A percentile compares a stretch with the other conserved stretches of the same genome.
phyloP scores from a whole-genome alignment of 2,797 vertebrate species.

The Alauda arvensis region DNA sequence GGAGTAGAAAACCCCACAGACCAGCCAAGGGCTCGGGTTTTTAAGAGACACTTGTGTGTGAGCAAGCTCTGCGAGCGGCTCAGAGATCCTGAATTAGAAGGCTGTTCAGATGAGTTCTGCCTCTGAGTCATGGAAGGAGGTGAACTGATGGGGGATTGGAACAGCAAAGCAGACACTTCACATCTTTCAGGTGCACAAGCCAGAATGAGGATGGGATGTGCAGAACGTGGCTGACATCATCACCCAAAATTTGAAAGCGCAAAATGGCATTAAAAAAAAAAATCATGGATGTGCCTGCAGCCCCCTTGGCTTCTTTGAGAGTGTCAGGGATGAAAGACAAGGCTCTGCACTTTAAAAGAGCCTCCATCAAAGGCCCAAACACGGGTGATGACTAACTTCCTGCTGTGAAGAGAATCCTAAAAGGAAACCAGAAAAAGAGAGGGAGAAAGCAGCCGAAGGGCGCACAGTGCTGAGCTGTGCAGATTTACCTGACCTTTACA shows the following conservation, averaged over 20 bases:
- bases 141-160: neutral
- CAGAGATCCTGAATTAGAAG: neutral
- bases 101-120: neutral
- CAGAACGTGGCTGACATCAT: neutral
- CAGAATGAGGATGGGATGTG: neutral
- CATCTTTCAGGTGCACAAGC: neutral
- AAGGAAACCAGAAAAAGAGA: too few species aligned
- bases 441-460: neutral
- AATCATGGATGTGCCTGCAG: rapidly evolving
- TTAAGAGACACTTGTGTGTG: neutral
- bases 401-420: neutral
- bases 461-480: neutral
- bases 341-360: neutral
- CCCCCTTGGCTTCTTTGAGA: neutral
- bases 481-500: neutral
- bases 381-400: neutral
- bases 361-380: neutral
- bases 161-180: neutral
- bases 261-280: neutral
- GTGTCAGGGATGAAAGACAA: neutral
- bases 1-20: neutral
- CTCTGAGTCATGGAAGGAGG: neutral
- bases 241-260: neutral
- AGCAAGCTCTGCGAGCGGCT: neutral
- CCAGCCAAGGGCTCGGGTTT: neutral